Percentiles rank a stretch among this genome's conserved stretches.
Evolutionary conservation across 2,797 vertebrate species (phyloP).

Genomic region (Microctenopoma stevenorrisi): DNA sequence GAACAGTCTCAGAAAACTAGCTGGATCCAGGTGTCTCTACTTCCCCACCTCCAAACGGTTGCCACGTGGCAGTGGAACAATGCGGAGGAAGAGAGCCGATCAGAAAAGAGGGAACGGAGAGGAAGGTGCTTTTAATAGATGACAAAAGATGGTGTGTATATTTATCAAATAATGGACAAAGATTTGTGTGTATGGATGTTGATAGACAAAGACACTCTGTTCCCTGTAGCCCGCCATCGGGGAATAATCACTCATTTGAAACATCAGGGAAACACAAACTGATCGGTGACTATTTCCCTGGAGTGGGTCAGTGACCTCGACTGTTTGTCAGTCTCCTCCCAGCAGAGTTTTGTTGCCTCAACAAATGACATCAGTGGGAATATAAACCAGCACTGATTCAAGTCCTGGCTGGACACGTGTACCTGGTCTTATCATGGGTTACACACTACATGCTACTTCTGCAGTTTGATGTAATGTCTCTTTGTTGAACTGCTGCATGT

Average conservation of each 20-base stretch:
- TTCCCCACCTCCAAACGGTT: slow-evolving; percentile 42
- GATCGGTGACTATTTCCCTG: slow-evolving; percentile 54
- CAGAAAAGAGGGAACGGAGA: slow-evolving; percentile 49
- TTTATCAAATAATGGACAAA: slow-evolving; percentile 52
- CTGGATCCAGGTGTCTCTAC: slow-evolving; percentile 71
- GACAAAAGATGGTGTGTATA: slow-evolving; percentile 46
- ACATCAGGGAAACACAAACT: slow-evolving; percentile 60
- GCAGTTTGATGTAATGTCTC: background rate
- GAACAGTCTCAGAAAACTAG: slow-evolving; percentile 50
- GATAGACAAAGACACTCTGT: slow-evolving; percentile 55
- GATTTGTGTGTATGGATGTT: slow-evolving; percentile 8
- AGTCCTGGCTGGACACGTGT: slow-evolving; percentile 47
- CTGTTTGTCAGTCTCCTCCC: slow-evolving; percentile 72
- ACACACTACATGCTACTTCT: slow-evolving; percentile 10
- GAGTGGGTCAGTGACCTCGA: slow-evolving; percentile 70
- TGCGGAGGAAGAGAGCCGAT: slow-evolving; percentile 64
- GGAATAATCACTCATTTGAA: slow-evolving; percentile 71
- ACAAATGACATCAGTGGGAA: slow-evolving; percentile 73
- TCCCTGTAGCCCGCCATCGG: slow-evolving; percentile 33
- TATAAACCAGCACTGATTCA: slow-evolving; percentile 44
- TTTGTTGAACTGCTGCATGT: background rate
- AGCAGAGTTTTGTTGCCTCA: slow-evolving; percentile 58
- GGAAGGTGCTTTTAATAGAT: slow-evolving; percentile 55
- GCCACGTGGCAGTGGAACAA: slow-evolving; percentile 73
- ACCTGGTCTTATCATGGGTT: slow-evolving; percentile 25